Evolutionary conservation across 1,140 invertebrate genomes (phyloP).

Genomic region (Steinernema feltiae): DNA sequence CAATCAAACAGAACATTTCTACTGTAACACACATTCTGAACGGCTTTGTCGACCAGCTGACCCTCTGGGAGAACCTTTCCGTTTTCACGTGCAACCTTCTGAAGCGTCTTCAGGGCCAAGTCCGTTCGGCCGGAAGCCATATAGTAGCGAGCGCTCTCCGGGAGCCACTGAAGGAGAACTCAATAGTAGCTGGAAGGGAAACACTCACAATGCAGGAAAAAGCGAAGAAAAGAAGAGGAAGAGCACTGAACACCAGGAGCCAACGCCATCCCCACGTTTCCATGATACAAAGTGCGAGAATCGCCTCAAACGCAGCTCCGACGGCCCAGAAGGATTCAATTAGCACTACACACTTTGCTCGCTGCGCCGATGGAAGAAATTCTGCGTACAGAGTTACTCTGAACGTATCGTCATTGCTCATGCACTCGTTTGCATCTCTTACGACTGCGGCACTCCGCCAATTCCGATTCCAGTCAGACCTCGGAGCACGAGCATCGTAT

Average conservation of each 20-base stretch:
- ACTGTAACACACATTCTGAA: conserved; percentile 45
- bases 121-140: conserved; percentile 77
- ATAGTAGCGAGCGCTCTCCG: conserved; percentile 82
- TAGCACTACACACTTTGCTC: conserved; percentile 85
- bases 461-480: conserved; percentile 90
- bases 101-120: conserved; percentile 74
- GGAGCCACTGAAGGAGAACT: conserved; percentile 71
- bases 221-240: conserved; percentile 75
- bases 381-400: conserved; percentile 92
- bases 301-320: conserved; percentile 69
- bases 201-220: conserved; percentile 60
- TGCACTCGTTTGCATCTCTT: conserved; percentile 59
- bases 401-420: conserved; percentile 32
- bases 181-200: conserved; percentile 28
- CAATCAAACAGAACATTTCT: conserved; percentile 17
- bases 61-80: conserved; percentile 79
- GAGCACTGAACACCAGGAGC: conserved; percentile 77
- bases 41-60: conserved; percentile 75
- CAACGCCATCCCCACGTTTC: conserved; percentile 83
- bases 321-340: conserved; percentile 94
- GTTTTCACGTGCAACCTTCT: conserved; percentile 79
- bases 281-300: conserved; percentile 82
- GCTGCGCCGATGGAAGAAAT: conserved; percentile 82
- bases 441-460: conserved; percentile 92
- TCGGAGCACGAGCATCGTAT: conserved; percentile 80